Evolutionary conservation across 2,888 invertebrate genomes (phyloP), one percentile per base, ranked within the genome.

Genomic region (Scaeva pyrastri): DNA sequence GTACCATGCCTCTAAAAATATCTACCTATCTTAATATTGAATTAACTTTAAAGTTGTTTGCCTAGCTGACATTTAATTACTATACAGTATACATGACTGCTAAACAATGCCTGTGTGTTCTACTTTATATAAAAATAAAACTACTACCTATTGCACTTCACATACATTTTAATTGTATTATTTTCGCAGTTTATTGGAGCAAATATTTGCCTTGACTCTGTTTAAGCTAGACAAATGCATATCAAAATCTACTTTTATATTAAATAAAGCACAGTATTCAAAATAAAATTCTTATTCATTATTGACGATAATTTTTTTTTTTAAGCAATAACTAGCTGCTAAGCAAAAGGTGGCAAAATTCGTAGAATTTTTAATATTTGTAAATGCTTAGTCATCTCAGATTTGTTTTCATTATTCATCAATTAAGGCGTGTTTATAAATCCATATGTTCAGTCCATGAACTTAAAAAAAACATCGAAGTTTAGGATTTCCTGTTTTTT

Each of bases 171-270:
- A 31, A 14, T 2, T 43, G 12, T n/a, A 14, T n/a, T n/a, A n/a
- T 43, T 43, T 43, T 43, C 43, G 14, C 41, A 41, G 41, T 41
- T 41, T 41, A n/a, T 7, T 41, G 50, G 19, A 52, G 55, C 56
- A 66, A 36, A 60, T 26, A 55, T 76, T 68, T 43, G 77, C 72
- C 72, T 77, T 82, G 82, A 76, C 82, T 68, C 72, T 36, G 21
- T 64, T 5, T 14, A 19, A 21, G 62, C 41, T 60, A 39, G 16
- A 19, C 41, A 23, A 58, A 16, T 45, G 21, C 52, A 77, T 14
- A 48, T 14, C 64, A 43, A 41, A 23, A 12, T 55, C 36, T 45
- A 68, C 16, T 11, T 39, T 2, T 12, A 43, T 39, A 10, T 11
- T 3, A 39, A 39, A 39, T 10, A 43, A 12, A 12, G 14, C 14